A percentile compares a stretch with the other conserved stretches of the same genome.
phyloP scores from a whole-genome alignment of 2,888 invertebrate species.

The Caenorhabditis doughertyi region DNA sequence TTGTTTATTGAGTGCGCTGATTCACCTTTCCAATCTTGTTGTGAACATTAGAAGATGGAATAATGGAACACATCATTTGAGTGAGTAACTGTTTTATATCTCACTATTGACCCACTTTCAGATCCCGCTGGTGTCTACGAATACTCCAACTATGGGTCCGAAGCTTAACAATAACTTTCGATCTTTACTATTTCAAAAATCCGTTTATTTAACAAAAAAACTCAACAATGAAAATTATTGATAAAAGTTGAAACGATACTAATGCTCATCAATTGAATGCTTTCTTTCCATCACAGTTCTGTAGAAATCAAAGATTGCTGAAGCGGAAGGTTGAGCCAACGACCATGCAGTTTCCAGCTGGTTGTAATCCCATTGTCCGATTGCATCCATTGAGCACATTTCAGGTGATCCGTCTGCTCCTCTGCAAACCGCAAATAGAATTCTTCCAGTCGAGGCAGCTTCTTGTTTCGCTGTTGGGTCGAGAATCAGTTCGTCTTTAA shows the following conservation, averaged over 20 bases:
- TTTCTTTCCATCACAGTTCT: slow-evolving; percentile 43
- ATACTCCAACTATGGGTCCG: slow-evolving; percentile 51
- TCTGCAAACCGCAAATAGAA: slow-evolving; percentile 65
- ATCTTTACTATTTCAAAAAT: not conserved
- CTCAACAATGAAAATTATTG: slow-evolving; percentile 8
- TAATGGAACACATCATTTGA: slow-evolving; percentile 50
- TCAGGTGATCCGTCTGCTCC: slow-evolving; percentile 33
- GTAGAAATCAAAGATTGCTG: slow-evolving; percentile 59
- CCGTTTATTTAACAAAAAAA: slow-evolving; percentile 13
- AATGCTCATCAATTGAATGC: slow-evolving; percentile 45
- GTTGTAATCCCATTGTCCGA: slow-evolving; percentile 37
- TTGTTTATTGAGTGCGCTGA: slow-evolving; percentile 42
- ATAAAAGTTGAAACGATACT: not conserved
- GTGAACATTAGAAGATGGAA: slow-evolving; percentile 56
- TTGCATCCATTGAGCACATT: slow-evolving; percentile 52
- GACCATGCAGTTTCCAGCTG: slow-evolving; percentile 51
- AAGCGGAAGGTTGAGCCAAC: slow-evolving; percentile 52
- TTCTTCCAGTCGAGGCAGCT: slow-evolving; percentile 64
- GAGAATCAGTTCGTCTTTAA: slow-evolving; percentile 66
- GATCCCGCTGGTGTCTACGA: slow-evolving; percentile 48
- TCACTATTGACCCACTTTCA: slow-evolving; percentile 20
- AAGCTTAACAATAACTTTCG: too few relatives aligned
- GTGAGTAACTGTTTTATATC: slow-evolving; percentile 10
- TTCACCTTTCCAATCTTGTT: slow-evolving; percentile 41
- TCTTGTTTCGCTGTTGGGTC: slow-evolving; percentile 69